Evolutionary conservation across 2,797 vertebrate species (phyloP).

Genomic region (Sebastes glaucus): DNA sequence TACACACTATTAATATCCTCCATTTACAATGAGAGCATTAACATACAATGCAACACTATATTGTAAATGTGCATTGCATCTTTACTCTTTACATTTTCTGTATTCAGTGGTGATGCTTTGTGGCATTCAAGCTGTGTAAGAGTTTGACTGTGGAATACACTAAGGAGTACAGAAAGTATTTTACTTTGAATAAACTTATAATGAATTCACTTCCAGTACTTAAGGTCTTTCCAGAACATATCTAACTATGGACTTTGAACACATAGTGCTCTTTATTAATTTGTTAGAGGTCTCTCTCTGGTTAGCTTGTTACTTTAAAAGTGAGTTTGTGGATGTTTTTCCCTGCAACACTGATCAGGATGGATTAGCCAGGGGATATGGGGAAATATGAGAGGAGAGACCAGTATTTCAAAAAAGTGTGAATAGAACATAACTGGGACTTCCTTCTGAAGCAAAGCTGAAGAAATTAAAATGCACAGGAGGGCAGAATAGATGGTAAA

Average conservation of each 20-base stretch:
- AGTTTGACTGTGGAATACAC: neutral
- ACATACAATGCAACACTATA: neutral
- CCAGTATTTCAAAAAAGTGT: neutral
- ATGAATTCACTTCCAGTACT: neutral
- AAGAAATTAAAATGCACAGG: neutral
- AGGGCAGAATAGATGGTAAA: neutral
- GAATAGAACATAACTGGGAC: neutral
- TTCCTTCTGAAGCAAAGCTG: neutral
- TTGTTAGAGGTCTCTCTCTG: neutral
- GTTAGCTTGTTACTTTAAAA: neutral
- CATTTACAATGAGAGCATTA: rapidly evolving
- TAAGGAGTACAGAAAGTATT: neutral
- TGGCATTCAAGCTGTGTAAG: neutral
- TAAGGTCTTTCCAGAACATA: neutral
- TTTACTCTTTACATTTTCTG: neutral
- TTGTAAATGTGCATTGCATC: neutral
- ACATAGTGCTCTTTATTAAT: neutral
- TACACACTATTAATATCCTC: neutral
- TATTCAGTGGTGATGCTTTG: neutral
- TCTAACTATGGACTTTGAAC: neutral
- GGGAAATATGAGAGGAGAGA: neutral
- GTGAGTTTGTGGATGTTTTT: neutral
- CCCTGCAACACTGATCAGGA: neutral
- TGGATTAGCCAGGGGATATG: neutral
- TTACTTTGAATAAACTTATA: neutral